These are phyloP conservation scores for Nasonia vitripennis DNA, from an alignment of 1,140 invertebrate species.

Conservation along the genomic window DNA sequence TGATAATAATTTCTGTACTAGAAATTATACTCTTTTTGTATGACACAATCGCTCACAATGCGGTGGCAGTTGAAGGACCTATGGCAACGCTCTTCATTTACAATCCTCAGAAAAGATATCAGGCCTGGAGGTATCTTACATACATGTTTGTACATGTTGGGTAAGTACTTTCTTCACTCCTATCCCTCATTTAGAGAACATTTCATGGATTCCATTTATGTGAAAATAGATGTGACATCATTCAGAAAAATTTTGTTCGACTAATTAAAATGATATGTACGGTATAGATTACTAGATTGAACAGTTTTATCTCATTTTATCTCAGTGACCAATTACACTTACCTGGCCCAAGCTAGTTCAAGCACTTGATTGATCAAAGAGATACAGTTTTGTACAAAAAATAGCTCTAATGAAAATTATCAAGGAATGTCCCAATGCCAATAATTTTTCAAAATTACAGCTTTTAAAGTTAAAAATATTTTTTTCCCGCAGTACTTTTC, in stretches of 20 bases:
- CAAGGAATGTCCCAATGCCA: too few species aligned
- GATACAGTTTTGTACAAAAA: slow-evolving; percentile 15
- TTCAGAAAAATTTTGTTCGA: neutral
- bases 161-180: slow-evolving; percentile 73
- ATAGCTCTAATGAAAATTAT: neutral
- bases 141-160: slow-evolving; percentile 99
- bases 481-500: slow-evolving; percentile 78
- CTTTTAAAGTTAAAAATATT: slow-evolving; percentile 16
- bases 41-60: slow-evolving; percentile 75
- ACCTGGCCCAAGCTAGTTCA: neutral
- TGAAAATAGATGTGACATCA: neutral
- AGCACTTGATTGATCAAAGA: slow-evolving; percentile 3
- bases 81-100: slow-evolving; percentile 89
- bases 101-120: slow-evolving; percentile 89
- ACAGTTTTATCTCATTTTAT: neutral
- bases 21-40: slow-evolving; percentile 83
- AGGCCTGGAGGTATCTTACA: slow-evolving; percentile 94
- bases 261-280: neutral
- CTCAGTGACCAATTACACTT: neutral
- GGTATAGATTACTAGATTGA: neutral
- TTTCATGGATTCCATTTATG: neutral
- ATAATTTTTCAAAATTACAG: too few species aligned
- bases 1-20: slow-evolving; percentile 85
- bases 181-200: neutral
- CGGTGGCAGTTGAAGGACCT: slow-evolving; percentile 78